Base-by-base conservation (phyloP, 2,113 vertebrate species). In the Cyanoliseus patagonus region DNA sequence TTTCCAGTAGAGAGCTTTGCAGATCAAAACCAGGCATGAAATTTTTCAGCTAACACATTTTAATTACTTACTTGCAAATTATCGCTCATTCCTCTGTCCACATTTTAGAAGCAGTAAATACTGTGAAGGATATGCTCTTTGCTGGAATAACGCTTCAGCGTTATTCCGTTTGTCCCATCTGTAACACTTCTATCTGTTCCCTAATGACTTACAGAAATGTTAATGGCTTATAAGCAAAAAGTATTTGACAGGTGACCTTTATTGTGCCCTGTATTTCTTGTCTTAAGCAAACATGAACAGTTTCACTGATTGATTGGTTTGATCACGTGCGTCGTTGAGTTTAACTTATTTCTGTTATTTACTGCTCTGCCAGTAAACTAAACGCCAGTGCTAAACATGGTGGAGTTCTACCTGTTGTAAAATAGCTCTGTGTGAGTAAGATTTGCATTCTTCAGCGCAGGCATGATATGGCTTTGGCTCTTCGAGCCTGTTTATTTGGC, bases 1-100 rank as follows among this genome's bases (percentile, higher is more conserved):
- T 70, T 94, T 92, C 92, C 88, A 67, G 59, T 18, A 18, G 86
- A 61, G 76, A 96, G 92, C 86, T 93, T 53, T 83, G 69, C 84
- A 86, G 68, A 63, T 94, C 49, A 78, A 75, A 94, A 92, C 31
- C 88, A 78, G 77, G 61, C 89, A 5, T 14, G 76, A 63, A 52
- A 66, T 63, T 59, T 73, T 70, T 83, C 79, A 67, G 68, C 52
- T 86, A 31, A 27, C 55, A 33, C 19, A 5, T 78, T 75, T 93
- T 85, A 81, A 75, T 86, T 64, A 39, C 70, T 84, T 30, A 15
- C 44, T 83, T 88, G 37, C 63, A 33, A 83, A 24, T 81, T 67
- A 18, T 77, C 31, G 49, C 42, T 81, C 23, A 3, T 69, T 74
- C 31, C 42, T 75, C 39, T 61, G 19, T 4, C 14, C 31, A 3